phyloP scores from a whole-genome alignment of 2,888 invertebrate genomes.

The Lomographa bimaculata region DNA sequence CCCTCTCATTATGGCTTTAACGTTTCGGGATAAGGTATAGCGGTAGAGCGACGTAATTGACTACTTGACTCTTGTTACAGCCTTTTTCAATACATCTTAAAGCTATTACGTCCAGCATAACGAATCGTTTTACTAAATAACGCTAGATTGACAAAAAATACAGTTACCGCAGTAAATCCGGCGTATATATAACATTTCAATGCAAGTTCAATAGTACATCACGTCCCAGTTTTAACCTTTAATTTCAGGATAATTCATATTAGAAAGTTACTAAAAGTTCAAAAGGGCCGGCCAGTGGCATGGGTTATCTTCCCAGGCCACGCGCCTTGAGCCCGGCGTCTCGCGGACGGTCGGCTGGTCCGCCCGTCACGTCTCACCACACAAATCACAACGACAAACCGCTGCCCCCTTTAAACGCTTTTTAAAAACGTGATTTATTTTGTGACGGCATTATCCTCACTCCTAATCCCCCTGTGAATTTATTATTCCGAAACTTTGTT shows the following conservation, averaged over 20 bases:
- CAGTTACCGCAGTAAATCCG: too few relatives aligned
- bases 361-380: constrained; percentile 46
- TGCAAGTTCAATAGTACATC: too few relatives aligned
- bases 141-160: too few relatives aligned
- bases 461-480: constrained; percentile 67
- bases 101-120: too few relatives aligned
- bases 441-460: constrained; percentile 65
- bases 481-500: constrained; percentile 69
- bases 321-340: constrained; percentile 23
- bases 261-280: too few relatives aligned
- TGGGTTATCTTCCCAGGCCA: constrained; percentile 55
- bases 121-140: too few relatives aligned
- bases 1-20: constrained; percentile 30
- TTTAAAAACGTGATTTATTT: constrained; percentile 69
- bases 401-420: constrained; percentile 62
- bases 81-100: too few relatives aligned
- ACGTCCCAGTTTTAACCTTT: too few relatives aligned
- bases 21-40: constrained; percentile 18
- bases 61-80: too few relatives aligned
- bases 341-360: constrained; percentile 26
- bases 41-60: too few relatives aligned
- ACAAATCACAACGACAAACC: constrained; percentile 58
- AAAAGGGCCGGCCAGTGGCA: constrained; percentile 10
- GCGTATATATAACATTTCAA: too few relatives aligned
- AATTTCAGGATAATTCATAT: too few relatives aligned